A percentile compares a stretch with the other conserved stretches of the same genome.
Conservation (phyloP, 92 coral and sea anemone species). For the Parazoanthus atlanticus region DNA sequence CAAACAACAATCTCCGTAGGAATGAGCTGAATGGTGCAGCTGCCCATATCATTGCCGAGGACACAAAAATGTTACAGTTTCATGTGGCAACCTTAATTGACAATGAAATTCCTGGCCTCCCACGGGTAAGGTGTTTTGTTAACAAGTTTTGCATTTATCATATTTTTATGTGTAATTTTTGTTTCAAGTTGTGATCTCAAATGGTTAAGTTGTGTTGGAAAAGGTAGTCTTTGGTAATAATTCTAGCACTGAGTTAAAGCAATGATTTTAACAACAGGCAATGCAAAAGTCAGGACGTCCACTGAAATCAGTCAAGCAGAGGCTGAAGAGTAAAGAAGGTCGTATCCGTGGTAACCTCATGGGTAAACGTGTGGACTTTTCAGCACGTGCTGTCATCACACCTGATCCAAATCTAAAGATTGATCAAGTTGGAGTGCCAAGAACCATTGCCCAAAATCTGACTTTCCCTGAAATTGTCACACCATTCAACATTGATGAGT, state of each 20-base stretch:
- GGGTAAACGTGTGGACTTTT: slow-evolving; percentile 99
- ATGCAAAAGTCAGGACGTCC: slow-evolving; percentile 99
- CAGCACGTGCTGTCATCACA: slow-evolving; percentile 99
- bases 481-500: slow-evolving; percentile 98
- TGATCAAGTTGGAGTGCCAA: slow-evolving; percentile 99
- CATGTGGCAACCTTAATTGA: slow-evolving; percentile 97
- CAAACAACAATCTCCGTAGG: slow-evolving; percentile 87
- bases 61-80: slow-evolving; percentile 94
- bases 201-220: neutral
- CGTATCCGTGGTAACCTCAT: slow-evolving; percentile 98
- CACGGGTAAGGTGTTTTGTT: slow-evolving; percentile 63
- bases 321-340: slow-evolving; percentile 98
- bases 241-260: neutral
- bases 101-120: slow-evolving; percentile 98
- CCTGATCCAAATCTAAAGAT: slow-evolving; percentile 94
- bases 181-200: neutral
- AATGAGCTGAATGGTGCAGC: slow-evolving; percentile 99
- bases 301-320: slow-evolving; percentile 92
- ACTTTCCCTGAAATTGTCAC: slow-evolving; percentile 99
- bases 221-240: neutral
- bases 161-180: neutral
- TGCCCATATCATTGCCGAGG: slow-evolving; percentile 98
- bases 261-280: slow-evolving; percentile 62
- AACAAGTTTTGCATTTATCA: neutral
- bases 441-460: slow-evolving; percentile 97